Base-by-base conservation (phyloP, 2,797 vertebrate genomes). In the Hippopotamyrus pictus region DNA sequence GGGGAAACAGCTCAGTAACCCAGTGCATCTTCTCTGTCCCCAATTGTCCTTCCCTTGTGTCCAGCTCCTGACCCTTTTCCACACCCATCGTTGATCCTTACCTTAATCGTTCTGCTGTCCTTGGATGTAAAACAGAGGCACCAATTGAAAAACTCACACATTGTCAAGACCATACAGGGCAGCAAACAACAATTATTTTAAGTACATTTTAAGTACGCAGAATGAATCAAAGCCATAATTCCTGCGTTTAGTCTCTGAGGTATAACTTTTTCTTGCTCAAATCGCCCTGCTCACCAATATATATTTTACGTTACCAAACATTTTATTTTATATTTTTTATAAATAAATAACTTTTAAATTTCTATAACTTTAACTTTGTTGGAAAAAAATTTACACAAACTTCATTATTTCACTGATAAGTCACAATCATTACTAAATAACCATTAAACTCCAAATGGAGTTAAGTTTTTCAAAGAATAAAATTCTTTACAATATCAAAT, bases 1-100 rank as follows among this genome's bases (percentile, higher is more conserved):
- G 94, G 84, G 90, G 86, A 91, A 92, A 90, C 19, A 92, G 91
- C 3, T 92, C 92, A 90, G 95, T 92, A 48, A 95, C 92, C 93
- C 93, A 93, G 50, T 94, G 92, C 57, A 93, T 91, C 87, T 82
- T 90, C 88, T 90, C 89, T 48, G 46, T 88, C 51, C 91, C 89
- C 83, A 82, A 91, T 90, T 86, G 53, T 86, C 46, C n/a, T 37
- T 90, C 84, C 88, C 57, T 11, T 44, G 86, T 57, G 46, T 57
- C 83, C 25, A n/a, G 48, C 46, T 86, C 82, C 48, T 46, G 46
- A 87, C 62, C 57, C 29, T 90, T 53, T 57, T 91, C 88, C 51
- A 41, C 25, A 50, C 37, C 37, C 69, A 90, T 90, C 50, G 33
- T 37, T 50, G 69, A 83, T 83, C 22, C 50, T 50, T 46, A 51